Percentiles rank a stretch among this genome's conserved stretches.
phyloP scores from a whole-genome alignment of 2,888 invertebrate genomes.

The Limenitis camilla region DNA sequence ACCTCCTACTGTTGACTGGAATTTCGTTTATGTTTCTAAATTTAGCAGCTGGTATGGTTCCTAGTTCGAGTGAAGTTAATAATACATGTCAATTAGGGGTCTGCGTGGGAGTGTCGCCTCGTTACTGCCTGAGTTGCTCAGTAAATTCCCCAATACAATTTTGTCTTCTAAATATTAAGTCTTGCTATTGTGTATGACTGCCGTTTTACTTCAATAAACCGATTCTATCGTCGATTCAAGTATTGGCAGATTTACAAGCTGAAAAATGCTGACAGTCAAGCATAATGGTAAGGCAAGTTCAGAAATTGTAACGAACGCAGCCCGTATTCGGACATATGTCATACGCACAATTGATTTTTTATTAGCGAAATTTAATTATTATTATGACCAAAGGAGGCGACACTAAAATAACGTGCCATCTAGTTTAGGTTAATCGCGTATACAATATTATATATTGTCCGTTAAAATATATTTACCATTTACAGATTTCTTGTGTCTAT shows the following conservation, averaged over 20 bases:
- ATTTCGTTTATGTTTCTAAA: constrained; percentile 61
- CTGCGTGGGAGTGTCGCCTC: constrained; percentile 41
- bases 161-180: constrained; percentile 32
- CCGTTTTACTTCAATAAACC: background rate
- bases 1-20: constrained; percentile 37
- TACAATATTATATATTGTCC: constrained; percentile 76
- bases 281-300: background rate
- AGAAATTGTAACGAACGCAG: constrained; percentile 21
- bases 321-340: constrained; percentile 43
- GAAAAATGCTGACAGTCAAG: background rate
- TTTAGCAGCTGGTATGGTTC: constrained; percentile 75
- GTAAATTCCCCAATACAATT: constrained; percentile 10
- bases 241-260: background rate
- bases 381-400: constrained; percentile 70
- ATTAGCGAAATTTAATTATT: constrained; percentile 46
- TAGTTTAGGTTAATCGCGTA: constrained; percentile 76
- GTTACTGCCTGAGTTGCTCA: constrained; percentile 29
- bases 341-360: constrained; percentile 69
- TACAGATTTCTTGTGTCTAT: constrained; percentile 76
- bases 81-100: constrained; percentile 74
- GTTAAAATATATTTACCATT: constrained; percentile 76
- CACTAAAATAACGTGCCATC: constrained; percentile 74
- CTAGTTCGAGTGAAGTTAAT: constrained; percentile 72
- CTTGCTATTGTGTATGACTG: constrained; percentile 24
- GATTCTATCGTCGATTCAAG: background rate